Conservation (phyloP, 2,797 vertebrate species). For the Hafferia zeledoni region DNA sequence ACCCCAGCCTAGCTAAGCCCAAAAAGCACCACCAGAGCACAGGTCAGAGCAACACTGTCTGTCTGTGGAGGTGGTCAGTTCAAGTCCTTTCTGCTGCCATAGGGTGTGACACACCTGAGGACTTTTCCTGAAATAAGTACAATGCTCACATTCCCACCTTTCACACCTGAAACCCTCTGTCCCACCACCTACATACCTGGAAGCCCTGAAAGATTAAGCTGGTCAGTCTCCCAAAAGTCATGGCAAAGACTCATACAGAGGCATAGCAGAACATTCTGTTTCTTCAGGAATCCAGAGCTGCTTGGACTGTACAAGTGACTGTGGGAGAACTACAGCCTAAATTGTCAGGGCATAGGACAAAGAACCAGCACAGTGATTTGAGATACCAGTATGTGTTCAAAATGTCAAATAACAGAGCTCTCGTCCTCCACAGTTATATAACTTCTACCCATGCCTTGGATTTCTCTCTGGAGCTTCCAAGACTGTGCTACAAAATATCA, state of each 20-base stretch:
- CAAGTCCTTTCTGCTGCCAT: not conserved
- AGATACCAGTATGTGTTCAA: not conserved
- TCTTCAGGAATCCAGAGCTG: not conserved
- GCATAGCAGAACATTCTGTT: not conserved
- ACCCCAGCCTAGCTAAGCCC: not conserved
- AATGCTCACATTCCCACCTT: not conserved
- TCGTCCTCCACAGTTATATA: slow-evolving; percentile 60
- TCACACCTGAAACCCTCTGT: not conserved
- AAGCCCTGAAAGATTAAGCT: not conserved
- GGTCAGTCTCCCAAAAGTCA: not conserved
- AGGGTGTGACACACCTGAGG: not conserved
- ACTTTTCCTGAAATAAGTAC: not conserved
- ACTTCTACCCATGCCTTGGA: slow-evolving; percentile 68
- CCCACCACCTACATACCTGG: not conserved
- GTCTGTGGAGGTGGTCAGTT: not conserved
- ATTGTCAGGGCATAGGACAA: not conserved
- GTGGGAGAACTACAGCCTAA: not conserved
- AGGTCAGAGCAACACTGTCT: not conserved
- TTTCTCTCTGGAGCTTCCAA: slow-evolving; percentile 67
- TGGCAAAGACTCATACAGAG: not conserved
- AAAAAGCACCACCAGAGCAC: not conserved
- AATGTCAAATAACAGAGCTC: not conserved
- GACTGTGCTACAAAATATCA: slow-evolving; percentile 42
- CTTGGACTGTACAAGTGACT: not conserved
- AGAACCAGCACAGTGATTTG: not conserved